Evolutionary conservation across 2,113 vertebrate genomes (phyloP), one percentile per base, ranked within the genome.

Genomic region (Crotalus viridis): DNA sequence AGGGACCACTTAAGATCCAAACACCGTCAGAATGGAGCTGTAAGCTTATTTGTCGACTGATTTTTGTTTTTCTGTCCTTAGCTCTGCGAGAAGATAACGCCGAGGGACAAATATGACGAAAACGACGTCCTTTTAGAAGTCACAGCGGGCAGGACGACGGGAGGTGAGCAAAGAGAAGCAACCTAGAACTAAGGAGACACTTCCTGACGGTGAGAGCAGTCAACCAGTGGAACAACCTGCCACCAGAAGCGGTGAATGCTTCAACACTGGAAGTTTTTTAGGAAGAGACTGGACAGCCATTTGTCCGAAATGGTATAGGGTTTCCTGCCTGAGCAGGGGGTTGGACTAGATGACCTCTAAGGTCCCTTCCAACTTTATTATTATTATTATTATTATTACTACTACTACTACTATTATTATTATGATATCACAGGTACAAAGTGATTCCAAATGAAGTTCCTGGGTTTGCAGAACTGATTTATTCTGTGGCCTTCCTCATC

Each of bases 121-220:
- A 98, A 96, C 94, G 94, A 97, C 88, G 97, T 98, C 39, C 89
- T 99, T 95, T 96, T 99, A 93, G 99, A 99, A 95, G 98, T 99
- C 24, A 98, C 98, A 59, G 97, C 99, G 91, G 99, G 99, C 95
- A 98, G 99, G 95, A 99, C 99, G 55, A 99, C 99, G 61, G 99
- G 99, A 98, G 99, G 99, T 99, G 89, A 97, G 97, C 93, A 94
- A 95, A 96, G 46, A 96, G 48, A 8, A 51, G 48, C 48, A 51
- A 51, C 48, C 48, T 51, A 9, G 48, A 51, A 51, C 6, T 51
- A 51, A 9, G 48, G 48, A 51, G 48, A 51, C 0, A 51, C 6
- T 51, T 51, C 7, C 7, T 51, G 48, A 51, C 48, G 8, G 48
- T 51, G 7, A 51, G 48, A 8, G 1, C 48, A 51, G 8, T 51